Evolutionary conservation across 1,140 invertebrate species (phyloP).

Genomic region (Parapsyche elsis): DNA sequence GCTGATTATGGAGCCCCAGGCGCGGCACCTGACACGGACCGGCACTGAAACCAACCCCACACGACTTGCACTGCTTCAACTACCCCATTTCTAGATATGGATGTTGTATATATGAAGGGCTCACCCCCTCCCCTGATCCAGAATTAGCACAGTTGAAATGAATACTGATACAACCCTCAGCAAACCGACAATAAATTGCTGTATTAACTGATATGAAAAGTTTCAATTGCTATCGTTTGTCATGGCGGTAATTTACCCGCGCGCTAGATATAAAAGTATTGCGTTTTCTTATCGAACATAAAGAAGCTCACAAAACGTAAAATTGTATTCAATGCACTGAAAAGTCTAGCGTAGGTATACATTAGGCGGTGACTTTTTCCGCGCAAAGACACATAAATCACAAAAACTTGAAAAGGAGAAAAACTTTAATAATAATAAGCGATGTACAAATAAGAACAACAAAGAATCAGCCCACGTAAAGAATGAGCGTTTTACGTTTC

Average conservation of each 20-base stretch:
- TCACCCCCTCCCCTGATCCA: too few species aligned
- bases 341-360: too few species aligned
- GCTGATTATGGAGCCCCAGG: conserved; percentile 25
- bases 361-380: too few species aligned
- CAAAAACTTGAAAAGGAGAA: not conserved
- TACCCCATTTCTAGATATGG: not conserved
- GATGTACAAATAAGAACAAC: not conserved
- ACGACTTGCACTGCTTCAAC: not conserved
- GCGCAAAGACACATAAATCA: not conserved
- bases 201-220: not conserved
- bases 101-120: not conserved
- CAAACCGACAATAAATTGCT: not conserved
- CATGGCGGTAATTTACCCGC: too few species aligned
- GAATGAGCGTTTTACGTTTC: conserved; percentile 5
- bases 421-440: conserved; percentile 4
- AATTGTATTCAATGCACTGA: too few species aligned
- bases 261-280: too few species aligned
- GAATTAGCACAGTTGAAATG: not conserved
- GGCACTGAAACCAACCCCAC: conserved; percentile 15
- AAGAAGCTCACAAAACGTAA: too few species aligned
- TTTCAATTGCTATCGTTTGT: not conserved
- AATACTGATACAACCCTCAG: not conserved
- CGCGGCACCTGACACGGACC: conserved; percentile 31
- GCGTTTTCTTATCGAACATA: too few species aligned
- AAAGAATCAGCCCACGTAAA: not conserved